phyloP scores from a whole-genome alignment of 2,888 invertebrate species.

The Epirrita christyi region DNA sequence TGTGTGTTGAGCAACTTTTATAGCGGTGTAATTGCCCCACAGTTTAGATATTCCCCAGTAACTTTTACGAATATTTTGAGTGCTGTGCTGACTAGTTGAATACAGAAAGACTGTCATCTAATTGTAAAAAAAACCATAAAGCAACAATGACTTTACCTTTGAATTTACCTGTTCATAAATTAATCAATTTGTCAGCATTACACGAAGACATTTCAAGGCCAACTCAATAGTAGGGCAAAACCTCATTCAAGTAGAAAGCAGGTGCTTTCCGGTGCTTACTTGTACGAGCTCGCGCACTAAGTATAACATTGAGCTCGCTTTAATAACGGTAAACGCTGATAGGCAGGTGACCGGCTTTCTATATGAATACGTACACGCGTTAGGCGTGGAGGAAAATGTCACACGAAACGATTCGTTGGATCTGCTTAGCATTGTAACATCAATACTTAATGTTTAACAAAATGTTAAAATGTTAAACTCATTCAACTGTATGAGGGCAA shows the following conservation, averaged over 20 bases:
- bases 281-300: no score
- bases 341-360: no score
- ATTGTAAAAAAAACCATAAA: not conserved
- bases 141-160: not conserved
- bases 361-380: no score
- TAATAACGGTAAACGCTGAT: no score
- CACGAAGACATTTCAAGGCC: not conserved
- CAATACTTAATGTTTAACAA: not conserved
- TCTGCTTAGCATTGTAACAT: not conserved
- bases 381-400: not conserved
- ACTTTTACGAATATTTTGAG: no score
- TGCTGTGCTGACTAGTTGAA: no score
- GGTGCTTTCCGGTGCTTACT: no score
- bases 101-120: not conserved
- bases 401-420: not conserved
- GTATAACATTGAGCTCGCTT: no score
- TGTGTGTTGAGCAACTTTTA: no score
- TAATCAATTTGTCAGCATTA: not conserved
- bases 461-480: slow-evolving; percentile 1
- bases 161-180: slow-evolving; percentile 5
- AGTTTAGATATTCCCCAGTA: no score
- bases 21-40: no score
- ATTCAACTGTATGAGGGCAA: slow-evolving; percentile 13
- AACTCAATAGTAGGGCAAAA: not conserved
- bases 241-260: no score